These are phyloP conservation scores for Hyphantria cunea DNA, from an alignment of 1,140 invertebrate species.

Conservation along the genomic window DNA sequence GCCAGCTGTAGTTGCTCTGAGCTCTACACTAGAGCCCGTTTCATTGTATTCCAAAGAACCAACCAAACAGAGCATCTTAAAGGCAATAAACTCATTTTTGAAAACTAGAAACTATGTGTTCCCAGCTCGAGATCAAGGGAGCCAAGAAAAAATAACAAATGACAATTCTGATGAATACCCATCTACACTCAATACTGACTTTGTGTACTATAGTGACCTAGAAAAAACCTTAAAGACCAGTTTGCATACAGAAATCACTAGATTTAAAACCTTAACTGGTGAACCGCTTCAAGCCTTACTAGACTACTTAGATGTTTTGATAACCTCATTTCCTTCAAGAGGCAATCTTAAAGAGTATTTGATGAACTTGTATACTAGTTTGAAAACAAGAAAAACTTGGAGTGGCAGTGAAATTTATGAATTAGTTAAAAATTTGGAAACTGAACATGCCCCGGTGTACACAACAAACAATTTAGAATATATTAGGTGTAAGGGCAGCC, in stretches of 20 bases:
- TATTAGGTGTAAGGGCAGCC: conserved; percentile 92
- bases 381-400: conserved; percentile 75
- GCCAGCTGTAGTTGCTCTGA: conserved; percentile 80
- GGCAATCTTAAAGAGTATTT: conserved; percentile 85
- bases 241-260: conserved; percentile 90
- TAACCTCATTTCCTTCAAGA: conserved; percentile 88
- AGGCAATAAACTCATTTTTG: conserved; percentile 81
- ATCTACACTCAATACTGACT: conserved; percentile 52
- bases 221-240: conserved; percentile 92
- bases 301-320: conserved; percentile 87
- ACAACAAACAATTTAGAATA: conserved; percentile 84
- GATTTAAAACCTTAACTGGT: conserved; percentile 86
- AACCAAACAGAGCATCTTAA: conserved; percentile 70
- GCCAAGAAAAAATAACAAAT: conserved; percentile 40
- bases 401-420: conserved; percentile 83
- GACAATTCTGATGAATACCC: conserved; percentile 64
- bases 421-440: conserved; percentile 81
- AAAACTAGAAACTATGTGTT: conserved; percentile 71
- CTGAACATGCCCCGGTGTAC: conserved; percentile 81
- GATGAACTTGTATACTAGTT: conserved; percentile 77
- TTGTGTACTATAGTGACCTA: conserved; percentile 92
- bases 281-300: conserved; percentile 88
- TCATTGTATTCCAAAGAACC: conserved; percentile 69
- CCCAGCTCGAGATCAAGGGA: conserved; percentile 43
- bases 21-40: conserved; percentile 62